Evolutionary conservation across 2,797 vertebrate genomes (phyloP), one percentile per base, ranked within the genome.

Genomic region (Cyclura pinguis): DNA sequence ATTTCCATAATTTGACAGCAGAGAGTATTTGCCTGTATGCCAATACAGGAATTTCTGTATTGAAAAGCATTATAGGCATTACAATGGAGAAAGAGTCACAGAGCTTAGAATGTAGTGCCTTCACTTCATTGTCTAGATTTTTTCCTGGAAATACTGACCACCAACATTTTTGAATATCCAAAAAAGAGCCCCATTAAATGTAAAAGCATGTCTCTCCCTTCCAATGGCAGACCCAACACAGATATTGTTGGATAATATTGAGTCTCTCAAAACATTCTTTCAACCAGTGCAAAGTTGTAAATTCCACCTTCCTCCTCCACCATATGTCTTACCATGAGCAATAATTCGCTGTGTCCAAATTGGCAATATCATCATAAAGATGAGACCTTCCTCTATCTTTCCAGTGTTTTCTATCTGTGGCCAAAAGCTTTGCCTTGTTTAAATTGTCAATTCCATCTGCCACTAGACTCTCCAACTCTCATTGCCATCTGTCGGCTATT

Each of bases 381-480:
- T 92, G 82, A 84, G 94, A 91, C 91, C 77, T 94, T 89, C 87
- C 94, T 91, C 90, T 92, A 1, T 55, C 72, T 87, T 95, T 88
- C 78, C 93, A 72, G 2, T 24, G 47, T 52, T 92, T 92, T 86
- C 76, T 87, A 69, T 90, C 88, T 83, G 80, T 89, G 94, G 87
- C 92, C 92, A 94, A 93, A 94, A 88, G 57, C 88, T 94, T 91
- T 91, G 73, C 81, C 94, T 93, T 87, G 38, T 88, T 91, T 80
- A 95, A 93, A 93, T 92, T 92, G 84, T 94, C 86, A 93, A 55
- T 91, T 93, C 84, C 90, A 96, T 94, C 94, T 95, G 94, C 89
- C 90, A 88, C 57, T 86, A 92, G 81, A 91, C 88, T 91, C 91
- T 91, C 89, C 87, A 64, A 64, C 74, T 95, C 90, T 12, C 87